A percentile compares a stretch with the other conserved stretches of the same genome.
These are phyloP conservation scores for Oxygymnocypris stewartii DNA, from an alignment of 2,113 vertebrate species.

Conservation along the genomic window DNA sequence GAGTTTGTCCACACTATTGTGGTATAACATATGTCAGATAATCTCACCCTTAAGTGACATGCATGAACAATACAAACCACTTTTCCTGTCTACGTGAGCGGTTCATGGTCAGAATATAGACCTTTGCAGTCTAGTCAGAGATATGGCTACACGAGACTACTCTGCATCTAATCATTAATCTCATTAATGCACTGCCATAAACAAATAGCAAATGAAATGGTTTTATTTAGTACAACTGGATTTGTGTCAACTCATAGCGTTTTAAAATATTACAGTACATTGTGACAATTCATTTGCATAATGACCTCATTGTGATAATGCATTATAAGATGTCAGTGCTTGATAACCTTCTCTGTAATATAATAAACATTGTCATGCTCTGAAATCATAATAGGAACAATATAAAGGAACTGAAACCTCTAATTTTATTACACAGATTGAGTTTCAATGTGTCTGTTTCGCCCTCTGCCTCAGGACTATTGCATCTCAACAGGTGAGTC, in stretches of 20 bases:
- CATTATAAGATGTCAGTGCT: background rate
- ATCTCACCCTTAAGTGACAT: background rate
- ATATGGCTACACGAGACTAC: background rate
- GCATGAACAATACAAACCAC: background rate
- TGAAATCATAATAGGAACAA: background rate
- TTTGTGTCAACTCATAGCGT: background rate
- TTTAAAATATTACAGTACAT: background rate
- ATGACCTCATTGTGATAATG: background rate
- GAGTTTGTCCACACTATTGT: background rate
- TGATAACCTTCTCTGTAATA: background rate
- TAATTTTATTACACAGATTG: background rate
- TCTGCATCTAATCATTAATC: background rate
- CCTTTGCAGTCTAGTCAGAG: background rate
- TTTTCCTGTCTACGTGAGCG: background rate
- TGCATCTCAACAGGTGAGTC: background rate
- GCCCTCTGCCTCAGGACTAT: background rate
- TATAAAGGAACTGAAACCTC: background rate
- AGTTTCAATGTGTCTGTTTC: background rate
- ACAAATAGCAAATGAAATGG: background rate
- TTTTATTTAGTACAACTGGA: background rate
- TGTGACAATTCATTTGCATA: background rate
- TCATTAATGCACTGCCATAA: background rate
- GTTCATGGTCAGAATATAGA: background rate
- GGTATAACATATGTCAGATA: background rate
- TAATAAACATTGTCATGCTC: background rate